A percentile compares a stretch with the other conserved stretches of the same genome.
Evolutionary conservation across 2,888 invertebrate genomes (phyloP).

Genomic region (Trissonchulus latispiculum): DNA sequence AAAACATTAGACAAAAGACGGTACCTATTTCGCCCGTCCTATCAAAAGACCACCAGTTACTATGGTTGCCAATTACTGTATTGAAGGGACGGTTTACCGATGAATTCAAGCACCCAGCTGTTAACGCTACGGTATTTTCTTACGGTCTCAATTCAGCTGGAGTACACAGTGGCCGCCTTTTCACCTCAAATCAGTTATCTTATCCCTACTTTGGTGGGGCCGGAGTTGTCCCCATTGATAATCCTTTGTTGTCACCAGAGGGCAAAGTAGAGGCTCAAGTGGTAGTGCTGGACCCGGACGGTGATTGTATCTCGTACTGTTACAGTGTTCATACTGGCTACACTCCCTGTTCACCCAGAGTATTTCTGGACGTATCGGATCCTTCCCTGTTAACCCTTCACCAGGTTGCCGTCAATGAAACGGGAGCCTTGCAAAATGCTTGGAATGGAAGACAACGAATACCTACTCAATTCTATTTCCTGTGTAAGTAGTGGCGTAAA

Average conservation of each 20-base stretch:
- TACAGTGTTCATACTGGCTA: background rate
- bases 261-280: background rate
- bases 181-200: background rate
- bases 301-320: constrained; percentile 6
- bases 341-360: background rate
- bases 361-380: too few species aligned
- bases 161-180: background rate
- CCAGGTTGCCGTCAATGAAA: too few species aligned
- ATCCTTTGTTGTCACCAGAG: background rate
- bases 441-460: too few species aligned
- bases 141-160: background rate
- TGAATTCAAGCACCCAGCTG: background rate
- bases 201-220: constrained; percentile 1
- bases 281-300: background rate
- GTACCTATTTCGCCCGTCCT: background rate
- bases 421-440: too few species aligned
- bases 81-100: background rate
- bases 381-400: too few species aligned
- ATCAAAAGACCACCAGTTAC: background rate
- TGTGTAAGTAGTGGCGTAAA: too few species aligned
- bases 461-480: too few species aligned
- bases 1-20: too few species aligned
- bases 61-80: constrained; percentile 12
- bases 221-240: background rate
- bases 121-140: background rate